Base-by-base conservation (phyloP, 2,797 vertebrate species). In the Emys orbicularis region DNA sequence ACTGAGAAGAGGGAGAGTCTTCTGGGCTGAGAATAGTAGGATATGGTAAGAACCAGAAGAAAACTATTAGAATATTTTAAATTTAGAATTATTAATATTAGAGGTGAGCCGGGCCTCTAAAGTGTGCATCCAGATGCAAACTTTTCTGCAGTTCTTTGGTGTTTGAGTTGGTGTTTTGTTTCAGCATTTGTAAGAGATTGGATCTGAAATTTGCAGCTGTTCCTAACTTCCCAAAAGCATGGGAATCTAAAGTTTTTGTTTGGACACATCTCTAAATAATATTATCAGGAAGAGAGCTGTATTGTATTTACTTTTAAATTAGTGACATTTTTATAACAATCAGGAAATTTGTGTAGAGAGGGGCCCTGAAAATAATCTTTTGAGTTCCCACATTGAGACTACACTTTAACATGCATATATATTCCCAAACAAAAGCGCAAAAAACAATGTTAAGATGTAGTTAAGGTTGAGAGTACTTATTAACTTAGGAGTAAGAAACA, bases 221-320 rank as follows among this genome's bases (percentile, higher is more conserved):
- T 65, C 15, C 18, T 65, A 34, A 61, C 31, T 61, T 61, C 7
- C 15, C 59, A 61, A 83, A 2, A 86, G 84, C 81, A n/a, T 84
- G 92, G 15, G 8, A 29, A 49, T 53, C 82, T 83, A 79, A 92
- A 94, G 34, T 8, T 89, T 89, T 52, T 29, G 13, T 53, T 93
- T 86, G 65, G 72, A 81, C 54, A 52, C 61, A 89, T 77, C 77
- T n/a, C 59, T 94, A 31, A 19, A 19, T 27, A 88, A 37, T 49
- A 77, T 23, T 23, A 86, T 89, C 84, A 19, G 34, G 12, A 90
- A 93, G 89, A 16, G 57, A 65, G 34, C 12, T 65, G 15, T 31
- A 76, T 88, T 94, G 29, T 41, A 25, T 86, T 90, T 52, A 27
- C 9, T 81, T 94, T 91, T 65, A 79, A 85, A 81, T 85, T 52